A percentile compares a stretch with the other conserved stretches of the same genome.
These are phyloP conservation scores for Papilio xuthus DNA, from an alignment of 1,140 invertebrate genomes.

Conservation along the genomic window DNA sequence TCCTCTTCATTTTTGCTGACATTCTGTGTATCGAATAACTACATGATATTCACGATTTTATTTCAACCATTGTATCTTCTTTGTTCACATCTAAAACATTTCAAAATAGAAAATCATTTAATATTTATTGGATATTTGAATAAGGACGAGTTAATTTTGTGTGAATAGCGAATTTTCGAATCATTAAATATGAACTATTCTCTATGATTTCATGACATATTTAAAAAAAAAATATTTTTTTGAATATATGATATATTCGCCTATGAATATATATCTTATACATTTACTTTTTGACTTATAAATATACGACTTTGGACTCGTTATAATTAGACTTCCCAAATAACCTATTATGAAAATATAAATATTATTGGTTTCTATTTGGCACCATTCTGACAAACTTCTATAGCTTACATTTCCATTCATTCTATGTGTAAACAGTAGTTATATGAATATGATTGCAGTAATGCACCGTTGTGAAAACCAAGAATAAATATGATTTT, in stretches of 20 bases:
- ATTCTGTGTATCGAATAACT: conserved; percentile 32
- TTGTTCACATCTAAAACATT: conserved; percentile 7
- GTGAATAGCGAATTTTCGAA: not conserved
- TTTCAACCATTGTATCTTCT: not conserved
- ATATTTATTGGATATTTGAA: not conserved
- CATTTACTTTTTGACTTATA: too few relatives aligned
- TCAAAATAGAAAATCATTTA: not conserved
- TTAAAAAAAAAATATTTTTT: not conserved
- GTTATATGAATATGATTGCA: not conserved
- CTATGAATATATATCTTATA: not conserved
- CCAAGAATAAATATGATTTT: conserved; percentile 7
- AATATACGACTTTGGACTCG: not conserved
- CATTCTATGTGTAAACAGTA: not conserved
- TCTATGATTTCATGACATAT: not conserved
- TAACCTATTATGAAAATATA: too few relatives aligned
- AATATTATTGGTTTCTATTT: too few relatives aligned
- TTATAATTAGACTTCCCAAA: not conserved
- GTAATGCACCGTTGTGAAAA: not conserved
- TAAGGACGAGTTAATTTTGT: not conserved
- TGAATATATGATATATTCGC: not conserved
- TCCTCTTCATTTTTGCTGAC: conserved; percentile 39
- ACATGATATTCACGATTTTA: conserved; percentile 24
- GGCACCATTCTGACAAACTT: not conserved
- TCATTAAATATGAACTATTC: not conserved
- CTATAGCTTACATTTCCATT: not conserved